A percentile compares a stretch with the other conserved stretches of the same genome.
Conservation (phyloP, 1,140 invertebrate species). For the Monomorium pharaonis region DNA sequence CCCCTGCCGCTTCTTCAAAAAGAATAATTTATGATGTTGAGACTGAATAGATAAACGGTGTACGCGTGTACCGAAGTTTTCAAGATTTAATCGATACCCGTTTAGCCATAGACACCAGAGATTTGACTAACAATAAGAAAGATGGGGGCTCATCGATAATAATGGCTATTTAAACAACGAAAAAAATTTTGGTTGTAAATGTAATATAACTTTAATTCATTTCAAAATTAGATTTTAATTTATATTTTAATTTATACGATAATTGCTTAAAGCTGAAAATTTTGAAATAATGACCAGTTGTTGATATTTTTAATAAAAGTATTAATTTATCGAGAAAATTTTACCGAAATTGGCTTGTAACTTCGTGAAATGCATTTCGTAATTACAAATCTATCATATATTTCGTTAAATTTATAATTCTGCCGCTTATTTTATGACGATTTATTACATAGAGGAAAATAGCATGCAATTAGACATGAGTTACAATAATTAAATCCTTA, state of each 20-base stretch:
- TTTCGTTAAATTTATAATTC: neutral
- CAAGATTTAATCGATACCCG: constrained; percentile 6
- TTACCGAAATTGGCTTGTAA: neutral
- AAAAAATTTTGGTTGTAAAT: too few species aligned
- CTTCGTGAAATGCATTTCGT: constrained; percentile 1
- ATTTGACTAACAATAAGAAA: neutral
- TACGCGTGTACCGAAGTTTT: neutral
- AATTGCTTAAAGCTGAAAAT: neutral
- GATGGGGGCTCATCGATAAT: neutral
- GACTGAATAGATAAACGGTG: constrained; percentile 42
- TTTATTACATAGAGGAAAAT: neutral
- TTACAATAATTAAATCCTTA: neutral
- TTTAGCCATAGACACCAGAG: neutral
- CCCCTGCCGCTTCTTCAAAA: constrained; percentile 20
- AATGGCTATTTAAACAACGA: neutral
- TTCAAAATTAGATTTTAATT: neutral
- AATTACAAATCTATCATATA: neutral
- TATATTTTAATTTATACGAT: constrained; percentile 9
- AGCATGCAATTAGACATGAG: neutral
- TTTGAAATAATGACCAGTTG: neutral
- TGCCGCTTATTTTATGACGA: neutral
- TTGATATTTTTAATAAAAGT: neutral
- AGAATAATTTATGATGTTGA: constrained; percentile 52
- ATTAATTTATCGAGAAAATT: neutral
- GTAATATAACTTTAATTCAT: neutral